Conservation (phyloP, 2,888 invertebrate genomes). For the Archips xylosteana region DNA sequence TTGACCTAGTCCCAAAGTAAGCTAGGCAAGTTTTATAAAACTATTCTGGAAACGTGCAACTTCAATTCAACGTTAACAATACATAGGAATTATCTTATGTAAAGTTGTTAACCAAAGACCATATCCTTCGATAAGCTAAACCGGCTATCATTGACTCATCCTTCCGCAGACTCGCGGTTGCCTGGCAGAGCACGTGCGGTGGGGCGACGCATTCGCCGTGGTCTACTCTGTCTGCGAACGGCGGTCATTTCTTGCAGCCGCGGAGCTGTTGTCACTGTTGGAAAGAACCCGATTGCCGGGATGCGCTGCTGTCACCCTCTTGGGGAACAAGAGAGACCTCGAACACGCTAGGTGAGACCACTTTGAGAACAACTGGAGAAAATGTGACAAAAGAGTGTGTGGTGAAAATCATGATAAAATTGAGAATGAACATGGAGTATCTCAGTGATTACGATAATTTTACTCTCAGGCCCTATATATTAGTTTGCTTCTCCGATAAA, state of each 20-base stretch:
- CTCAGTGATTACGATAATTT: not conserved
- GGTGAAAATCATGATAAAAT: not conserved
- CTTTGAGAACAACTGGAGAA: not conserved
- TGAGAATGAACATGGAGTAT: not conserved
- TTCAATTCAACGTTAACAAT: too few relatives aligned
- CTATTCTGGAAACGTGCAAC: too few relatives aligned
- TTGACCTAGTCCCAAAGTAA: too few relatives aligned
- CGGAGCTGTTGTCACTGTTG: slow-evolving; percentile 89
- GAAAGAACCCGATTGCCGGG: slow-evolving; percentile 90
- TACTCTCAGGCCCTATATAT: not conserved
- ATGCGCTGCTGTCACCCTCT: slow-evolving; percentile 90
- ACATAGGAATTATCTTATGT: not conserved
- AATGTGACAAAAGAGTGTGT: not conserved
- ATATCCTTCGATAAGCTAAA: not conserved
- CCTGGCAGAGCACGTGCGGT: slow-evolving; percentile 90
- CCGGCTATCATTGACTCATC: slow-evolving; percentile 16
- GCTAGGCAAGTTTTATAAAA: too few relatives aligned
- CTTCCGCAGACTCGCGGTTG: slow-evolving; percentile 89
- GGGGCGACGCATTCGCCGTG: slow-evolving; percentile 94
- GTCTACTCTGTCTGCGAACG: slow-evolving; percentile 90
- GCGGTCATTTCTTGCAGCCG: slow-evolving; percentile 87
- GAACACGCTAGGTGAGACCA: slow-evolving; percentile 89
- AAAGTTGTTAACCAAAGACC: not conserved
- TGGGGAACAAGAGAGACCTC: slow-evolving; percentile 94
- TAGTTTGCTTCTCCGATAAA: too few relatives aligned